phyloP scores from a whole-genome alignment of 2,113 vertebrate genomes.

The Rhynchomys soricoides region DNA sequence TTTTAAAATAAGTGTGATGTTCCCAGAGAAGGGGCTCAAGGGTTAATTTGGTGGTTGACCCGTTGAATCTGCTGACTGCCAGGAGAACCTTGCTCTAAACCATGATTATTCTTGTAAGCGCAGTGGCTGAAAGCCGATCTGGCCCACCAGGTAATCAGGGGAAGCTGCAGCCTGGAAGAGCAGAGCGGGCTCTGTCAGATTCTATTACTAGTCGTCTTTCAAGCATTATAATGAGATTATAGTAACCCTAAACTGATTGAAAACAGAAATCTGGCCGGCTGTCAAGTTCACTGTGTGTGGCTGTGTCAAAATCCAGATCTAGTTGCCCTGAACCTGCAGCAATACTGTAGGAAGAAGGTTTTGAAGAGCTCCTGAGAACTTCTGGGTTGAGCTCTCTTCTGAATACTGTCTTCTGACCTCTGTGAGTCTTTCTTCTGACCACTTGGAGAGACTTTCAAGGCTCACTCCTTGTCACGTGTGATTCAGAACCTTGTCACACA shows the following conservation, averaged over 20 bases:
- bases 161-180: slow-evolving; percentile 86
- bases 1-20: slow-evolving; percentile 79
- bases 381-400: slow-evolving; percentile 66
- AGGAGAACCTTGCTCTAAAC: slow-evolving; percentile 89
- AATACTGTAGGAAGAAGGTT: slow-evolving; percentile 86
- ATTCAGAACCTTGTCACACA: slow-evolving; percentile 35
- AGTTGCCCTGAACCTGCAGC: slow-evolving; percentile 89
- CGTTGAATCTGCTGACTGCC: slow-evolving; percentile 85
- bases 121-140: slow-evolving; percentile 93
- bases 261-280: slow-evolving; percentile 92
- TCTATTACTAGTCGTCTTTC: slow-evolving; percentile 95
- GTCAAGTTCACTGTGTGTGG: slow-evolving; percentile 93
- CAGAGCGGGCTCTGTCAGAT: slow-evolving; percentile 89
- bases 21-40: slow-evolving; percentile 80
- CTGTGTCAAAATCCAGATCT: slow-evolving; percentile 89
- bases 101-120: slow-evolving; percentile 92
- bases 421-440: background rate
- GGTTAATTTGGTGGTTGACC: slow-evolving; percentile 88
- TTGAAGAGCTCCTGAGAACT: slow-evolving; percentile 83
- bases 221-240: slow-evolving; percentile 94
- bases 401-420: slow-evolving; percentile 80
- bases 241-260: slow-evolving; percentile 94
- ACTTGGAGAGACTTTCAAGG: slow-evolving; percentile 70
- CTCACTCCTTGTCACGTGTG: slow-evolving; percentile 69
- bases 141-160: slow-evolving; percentile 93